These are phyloP conservation scores for Tridacna crocea DNA, from an alignment of 2,888 invertebrate genomes.

Conservation along the genomic window DNA sequence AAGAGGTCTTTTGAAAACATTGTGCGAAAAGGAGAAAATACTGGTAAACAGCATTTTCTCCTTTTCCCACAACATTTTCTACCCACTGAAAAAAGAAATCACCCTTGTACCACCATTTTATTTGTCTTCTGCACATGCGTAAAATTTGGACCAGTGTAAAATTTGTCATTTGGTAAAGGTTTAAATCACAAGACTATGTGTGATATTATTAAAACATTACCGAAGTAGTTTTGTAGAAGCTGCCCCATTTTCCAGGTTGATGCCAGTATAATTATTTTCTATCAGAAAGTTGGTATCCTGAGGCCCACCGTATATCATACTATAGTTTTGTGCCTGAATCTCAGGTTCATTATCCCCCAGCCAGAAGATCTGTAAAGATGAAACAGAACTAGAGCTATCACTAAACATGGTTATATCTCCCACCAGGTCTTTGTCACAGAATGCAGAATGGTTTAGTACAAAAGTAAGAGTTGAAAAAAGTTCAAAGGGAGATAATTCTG, in stretches of 20 bases:
- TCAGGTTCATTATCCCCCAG: background rate
- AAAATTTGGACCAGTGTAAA: too few relatives aligned
- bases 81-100: too few relatives aligned
- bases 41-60: background rate
- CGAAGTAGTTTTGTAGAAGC: background rate
- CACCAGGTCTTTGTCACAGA: too few relatives aligned
- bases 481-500: too few relatives aligned
- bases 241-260: conserved; percentile 13
- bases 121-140: too few relatives aligned
- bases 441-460: too few relatives aligned
- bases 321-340: background rate
- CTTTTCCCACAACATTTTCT: background rate
- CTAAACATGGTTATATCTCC: too few relatives aligned
- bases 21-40: background rate
- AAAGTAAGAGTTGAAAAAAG: too few relatives aligned
- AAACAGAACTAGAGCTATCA: background rate
- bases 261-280: conserved; percentile 1
- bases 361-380: conserved; percentile 10
- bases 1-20: background rate
- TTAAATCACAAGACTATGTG: too few relatives aligned
- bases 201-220: too few relatives aligned
- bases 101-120: too few relatives aligned
- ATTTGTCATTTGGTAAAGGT: background rate
- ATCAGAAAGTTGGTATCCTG: background rate
- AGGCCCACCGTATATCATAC: background rate